Evolutionary conservation across 2,113 vertebrate genomes (phyloP).

Genomic region (Ctenodactylus gundi): DNA sequence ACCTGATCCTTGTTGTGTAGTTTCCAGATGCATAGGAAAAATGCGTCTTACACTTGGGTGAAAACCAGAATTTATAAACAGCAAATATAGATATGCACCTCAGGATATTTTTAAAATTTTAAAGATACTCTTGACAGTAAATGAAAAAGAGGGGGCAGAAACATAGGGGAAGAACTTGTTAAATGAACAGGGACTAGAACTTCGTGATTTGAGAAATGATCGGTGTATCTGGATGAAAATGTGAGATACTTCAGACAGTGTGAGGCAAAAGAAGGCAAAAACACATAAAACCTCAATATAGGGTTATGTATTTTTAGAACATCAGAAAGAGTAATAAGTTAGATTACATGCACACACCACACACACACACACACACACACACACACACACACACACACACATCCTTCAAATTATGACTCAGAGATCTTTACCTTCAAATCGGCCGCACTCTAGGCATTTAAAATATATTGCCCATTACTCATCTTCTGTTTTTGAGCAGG

Average conservation of each 20-base stretch:
- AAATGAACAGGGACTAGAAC: background rate
- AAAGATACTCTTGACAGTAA: background rate
- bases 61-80: background rate
- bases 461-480: background rate
- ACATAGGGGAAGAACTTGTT: background rate
- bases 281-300: background rate
- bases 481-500: background rate
- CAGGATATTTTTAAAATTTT: background rate
- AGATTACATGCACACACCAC: background rate
- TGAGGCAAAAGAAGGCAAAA: background rate
- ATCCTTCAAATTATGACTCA: background rate
- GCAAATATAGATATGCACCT: background rate
- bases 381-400: no score
- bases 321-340: background rate
- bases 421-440: background rate
- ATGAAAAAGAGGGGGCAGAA: background rate
- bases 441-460: background rate
- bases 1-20: background rate
- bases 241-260: background rate
- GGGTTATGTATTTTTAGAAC: background rate
- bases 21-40: background rate
- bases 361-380: no score
- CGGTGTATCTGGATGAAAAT: background rate
- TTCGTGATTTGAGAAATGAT: background rate
- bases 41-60: background rate